Conservation (phyloP, 2,113 vertebrate genomes). For the Melanotaenia duboulayi region DNA sequence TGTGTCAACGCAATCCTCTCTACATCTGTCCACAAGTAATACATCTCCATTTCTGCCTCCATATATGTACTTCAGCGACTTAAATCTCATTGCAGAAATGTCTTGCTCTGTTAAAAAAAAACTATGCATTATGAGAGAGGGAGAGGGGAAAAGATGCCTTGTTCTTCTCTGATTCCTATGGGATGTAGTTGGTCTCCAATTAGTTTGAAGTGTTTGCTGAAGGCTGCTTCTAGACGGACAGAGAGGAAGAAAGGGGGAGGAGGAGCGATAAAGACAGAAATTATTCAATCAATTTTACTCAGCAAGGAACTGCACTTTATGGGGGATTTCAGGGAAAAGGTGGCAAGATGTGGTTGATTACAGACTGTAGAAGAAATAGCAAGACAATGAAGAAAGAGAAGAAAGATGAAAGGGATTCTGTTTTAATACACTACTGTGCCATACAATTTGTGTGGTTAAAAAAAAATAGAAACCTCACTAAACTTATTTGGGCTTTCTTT, state of each 20-base stretch:
- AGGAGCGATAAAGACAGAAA: conserved; percentile 9
- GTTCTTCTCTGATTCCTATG: conserved; percentile 40
- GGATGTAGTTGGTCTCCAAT: conserved; percentile 50
- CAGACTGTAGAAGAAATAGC: conserved; percentile 28
- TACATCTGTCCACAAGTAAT: conserved; percentile 9
- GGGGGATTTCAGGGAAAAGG: conserved; percentile 52
- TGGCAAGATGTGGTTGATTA: conserved; percentile 55
- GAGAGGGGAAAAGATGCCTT: neutral
- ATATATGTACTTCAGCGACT: neutral
- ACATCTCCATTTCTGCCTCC: neutral
- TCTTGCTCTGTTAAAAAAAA: conserved; percentile 29
- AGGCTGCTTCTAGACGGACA: conserved; percentile 36
- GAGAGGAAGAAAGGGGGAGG: neutral
- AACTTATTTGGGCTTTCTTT: neutral
- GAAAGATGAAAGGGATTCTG: neutral
- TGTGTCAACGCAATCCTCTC: neutral
- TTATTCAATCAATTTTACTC: conserved; percentile 48
- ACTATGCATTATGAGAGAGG: neutral
- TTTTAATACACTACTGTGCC: neutral
- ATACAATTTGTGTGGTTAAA: neutral
- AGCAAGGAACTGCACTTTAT: conserved; percentile 55
- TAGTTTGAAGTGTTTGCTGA: conserved; percentile 53
- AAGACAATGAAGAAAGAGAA: conserved; percentile 1
- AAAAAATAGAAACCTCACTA: neutral
- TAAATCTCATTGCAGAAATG: conserved; percentile 2